These are phyloP conservation scores for Melozone crissalis DNA, from an alignment of 2,113 vertebrate genomes.

Conservation along the genomic window DNA sequence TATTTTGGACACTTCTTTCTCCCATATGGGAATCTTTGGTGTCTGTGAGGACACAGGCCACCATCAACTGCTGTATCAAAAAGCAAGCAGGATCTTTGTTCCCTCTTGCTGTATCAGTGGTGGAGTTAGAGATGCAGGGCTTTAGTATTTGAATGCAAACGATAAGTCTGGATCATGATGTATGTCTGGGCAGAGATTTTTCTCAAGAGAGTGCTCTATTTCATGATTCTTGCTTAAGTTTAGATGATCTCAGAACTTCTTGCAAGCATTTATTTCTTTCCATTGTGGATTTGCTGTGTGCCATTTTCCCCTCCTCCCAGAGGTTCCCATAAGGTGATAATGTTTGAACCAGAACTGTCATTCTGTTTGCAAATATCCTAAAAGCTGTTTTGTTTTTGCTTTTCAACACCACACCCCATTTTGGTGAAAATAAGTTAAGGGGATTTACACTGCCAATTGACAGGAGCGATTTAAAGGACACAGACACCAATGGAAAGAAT, in stretches of 20 bases:
- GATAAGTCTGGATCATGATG: background rate
- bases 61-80: background rate
- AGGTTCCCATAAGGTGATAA: background rate
- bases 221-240: background rate
- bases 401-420: background rate
- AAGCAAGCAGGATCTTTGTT: background rate
- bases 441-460: background rate
- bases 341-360: background rate
- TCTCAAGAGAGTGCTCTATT: background rate
- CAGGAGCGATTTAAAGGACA: accelerated
- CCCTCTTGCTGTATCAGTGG: background rate
- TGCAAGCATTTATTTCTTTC: background rate
- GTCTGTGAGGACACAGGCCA: background rate
- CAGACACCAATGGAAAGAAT: background rate
- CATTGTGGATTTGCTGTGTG: background rate
- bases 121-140: background rate
- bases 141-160: background rate
- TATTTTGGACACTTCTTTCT: background rate
- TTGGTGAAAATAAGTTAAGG: background rate
- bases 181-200: background rate
- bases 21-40: background rate
- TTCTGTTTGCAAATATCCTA: background rate
- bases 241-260: background rate
- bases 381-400: background rate
- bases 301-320: background rate